Evolutionary conservation across 2,113 vertebrate species (phyloP).

Genomic region (Anoplopoma fimbria): DNA sequence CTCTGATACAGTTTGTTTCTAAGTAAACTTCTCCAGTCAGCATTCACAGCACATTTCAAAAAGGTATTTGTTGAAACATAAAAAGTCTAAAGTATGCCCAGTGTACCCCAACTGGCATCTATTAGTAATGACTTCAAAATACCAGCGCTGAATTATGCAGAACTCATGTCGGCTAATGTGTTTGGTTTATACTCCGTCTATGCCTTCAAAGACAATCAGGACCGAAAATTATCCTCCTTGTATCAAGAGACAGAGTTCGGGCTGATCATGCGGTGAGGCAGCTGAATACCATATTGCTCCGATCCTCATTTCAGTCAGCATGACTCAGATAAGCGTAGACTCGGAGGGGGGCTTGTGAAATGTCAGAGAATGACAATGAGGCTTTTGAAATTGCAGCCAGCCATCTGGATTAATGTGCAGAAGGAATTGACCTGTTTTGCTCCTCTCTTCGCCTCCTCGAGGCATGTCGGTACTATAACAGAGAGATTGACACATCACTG

Average conservation of each 20-base stretch:
- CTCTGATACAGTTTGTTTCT: neutral
- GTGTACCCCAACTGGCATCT: neutral
- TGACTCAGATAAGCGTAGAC: slow-evolving; percentile 65
- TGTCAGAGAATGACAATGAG: slow-evolving; percentile 74
- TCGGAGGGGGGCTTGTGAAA: slow-evolving; percentile 53
- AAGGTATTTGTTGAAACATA: neutral
- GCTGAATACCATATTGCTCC: slow-evolving; percentile 58
- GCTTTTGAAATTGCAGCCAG: slow-evolving; percentile 65
- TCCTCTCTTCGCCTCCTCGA: neutral
- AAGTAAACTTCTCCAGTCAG: neutral
- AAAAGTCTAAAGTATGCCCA: neutral
- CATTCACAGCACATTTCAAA: neutral
- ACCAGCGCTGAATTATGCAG: slow-evolving; percentile 37
- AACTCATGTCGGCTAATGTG: slow-evolving; percentile 26
- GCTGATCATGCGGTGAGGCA: slow-evolving; percentile 55
- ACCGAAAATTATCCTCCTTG: slow-evolving; percentile 11
- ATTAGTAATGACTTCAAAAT: slow-evolving; percentile 11
- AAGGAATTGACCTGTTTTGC: slow-evolving; percentile 41
- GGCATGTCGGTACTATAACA: neutral
- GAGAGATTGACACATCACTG: slow-evolving; percentile 51
- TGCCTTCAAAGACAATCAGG: slow-evolving; percentile 45
- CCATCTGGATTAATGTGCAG: slow-evolving; percentile 61
- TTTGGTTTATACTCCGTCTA: slow-evolving; percentile 28
- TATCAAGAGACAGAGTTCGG: slow-evolving; percentile 41
- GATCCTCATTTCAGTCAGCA: slow-evolving; percentile 59